A percentile compares a stretch with the other conserved stretches of the same genome.
phyloP scores from a whole-genome alignment of 2,113 vertebrate species.

The Tringa solitaria region DNA sequence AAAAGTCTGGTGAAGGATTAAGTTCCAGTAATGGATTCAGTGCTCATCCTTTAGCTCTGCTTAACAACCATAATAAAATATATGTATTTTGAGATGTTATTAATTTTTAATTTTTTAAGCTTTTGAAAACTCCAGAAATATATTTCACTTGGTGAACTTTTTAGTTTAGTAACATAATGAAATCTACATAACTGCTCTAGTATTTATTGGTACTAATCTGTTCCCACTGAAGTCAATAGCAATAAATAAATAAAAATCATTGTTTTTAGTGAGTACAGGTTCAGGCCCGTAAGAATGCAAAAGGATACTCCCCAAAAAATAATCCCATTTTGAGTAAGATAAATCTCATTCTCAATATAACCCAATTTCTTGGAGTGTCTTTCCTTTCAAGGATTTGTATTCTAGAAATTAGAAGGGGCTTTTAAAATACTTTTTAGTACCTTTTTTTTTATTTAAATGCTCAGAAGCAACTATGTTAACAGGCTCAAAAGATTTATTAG shows the following conservation, averaged over 20 bases:
- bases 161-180: background rate
- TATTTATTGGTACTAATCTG: background rate
- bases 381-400: background rate
- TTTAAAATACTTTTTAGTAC: background rate
- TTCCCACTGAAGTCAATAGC: background rate
- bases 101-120: background rate
- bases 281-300: background rate
- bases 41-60: background rate
- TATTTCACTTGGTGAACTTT: background rate
- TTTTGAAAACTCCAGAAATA: background rate
- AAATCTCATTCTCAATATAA: background rate
- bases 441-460: background rate
- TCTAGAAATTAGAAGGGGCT: background rate
- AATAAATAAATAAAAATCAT: background rate
- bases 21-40: background rate
- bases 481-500: constrained; percentile 14
- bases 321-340: background rate
- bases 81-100: accelerated
- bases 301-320: background rate
- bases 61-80: background rate
- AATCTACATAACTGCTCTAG: background rate
- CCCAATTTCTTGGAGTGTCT: background rate
- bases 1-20: background rate
- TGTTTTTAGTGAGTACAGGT: background rate
- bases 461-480: background rate